These are phyloP conservation scores for Drosophila dives DNA, from an alignment of 2,888 invertebrate genomes.

Conservation along the genomic window DNA sequence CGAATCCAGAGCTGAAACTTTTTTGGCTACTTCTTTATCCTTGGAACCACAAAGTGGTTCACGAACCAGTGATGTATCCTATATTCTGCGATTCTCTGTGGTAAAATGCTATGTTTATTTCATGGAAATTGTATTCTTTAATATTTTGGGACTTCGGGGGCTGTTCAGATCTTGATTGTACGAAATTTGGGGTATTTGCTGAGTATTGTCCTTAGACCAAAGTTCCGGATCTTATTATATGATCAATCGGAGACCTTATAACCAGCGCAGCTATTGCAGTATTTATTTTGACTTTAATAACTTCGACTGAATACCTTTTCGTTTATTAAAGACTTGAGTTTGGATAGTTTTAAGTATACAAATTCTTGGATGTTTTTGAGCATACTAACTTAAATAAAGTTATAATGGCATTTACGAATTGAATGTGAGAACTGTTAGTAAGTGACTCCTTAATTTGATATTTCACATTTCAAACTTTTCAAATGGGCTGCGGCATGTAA, in stretches of 20 bases:
- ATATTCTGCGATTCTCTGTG: no score
- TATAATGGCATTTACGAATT: background rate
- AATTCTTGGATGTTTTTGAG: no score
- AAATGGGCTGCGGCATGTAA: background rate
- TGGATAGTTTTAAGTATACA: background rate
- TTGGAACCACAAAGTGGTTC: no score
- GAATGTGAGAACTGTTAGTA: background rate
- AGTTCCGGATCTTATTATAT: conserved; percentile 31
- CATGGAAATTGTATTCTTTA: conserved; percentile 71
- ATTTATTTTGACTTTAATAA: background rate
- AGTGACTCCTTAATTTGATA: background rate
- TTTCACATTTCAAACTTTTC: background rate
- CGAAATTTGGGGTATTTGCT: no score
- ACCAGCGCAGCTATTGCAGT: conserved; percentile 5
- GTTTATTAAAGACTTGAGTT: background rate
- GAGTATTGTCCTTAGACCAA: conserved; percentile 14
- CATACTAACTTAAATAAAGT: background rate
- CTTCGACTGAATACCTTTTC: background rate
- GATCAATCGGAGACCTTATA: conserved; percentile 17
- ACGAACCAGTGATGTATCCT: no score
- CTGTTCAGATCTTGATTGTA: no score
- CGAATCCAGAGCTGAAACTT: no score
- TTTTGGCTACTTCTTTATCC: no score
- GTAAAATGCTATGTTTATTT: conserved; percentile 47
- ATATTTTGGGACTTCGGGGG: conserved; percentile 72